These are phyloP conservation scores for Mergus octosetaceus DNA, from an alignment of 2,797 vertebrate genomes.

Conservation along the genomic window DNA sequence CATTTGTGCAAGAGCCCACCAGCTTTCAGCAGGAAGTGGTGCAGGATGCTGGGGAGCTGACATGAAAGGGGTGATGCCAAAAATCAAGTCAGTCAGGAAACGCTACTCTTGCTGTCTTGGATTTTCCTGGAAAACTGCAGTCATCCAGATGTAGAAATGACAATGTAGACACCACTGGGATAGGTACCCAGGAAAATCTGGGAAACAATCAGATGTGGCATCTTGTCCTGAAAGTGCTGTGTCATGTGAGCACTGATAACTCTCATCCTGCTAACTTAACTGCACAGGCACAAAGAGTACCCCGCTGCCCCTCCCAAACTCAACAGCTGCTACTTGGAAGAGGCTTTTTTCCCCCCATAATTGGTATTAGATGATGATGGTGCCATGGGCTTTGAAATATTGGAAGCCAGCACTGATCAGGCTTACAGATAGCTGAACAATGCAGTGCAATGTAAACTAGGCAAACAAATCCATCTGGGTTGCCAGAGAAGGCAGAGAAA, in stretches of 20 bases:
- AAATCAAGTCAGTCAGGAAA: neutral
- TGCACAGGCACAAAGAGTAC: slow-evolving; percentile 47
- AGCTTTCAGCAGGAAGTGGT: accelerated
- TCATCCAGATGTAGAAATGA: neutral
- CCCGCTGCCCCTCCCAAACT: slow-evolving; percentile 53
- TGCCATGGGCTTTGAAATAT: slow-evolving; percentile 68
- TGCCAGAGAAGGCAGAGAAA: slow-evolving; percentile 74
- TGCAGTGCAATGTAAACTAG: slow-evolving; percentile 71
- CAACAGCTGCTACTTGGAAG: slow-evolving; percentile 71
- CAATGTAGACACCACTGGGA: neutral
- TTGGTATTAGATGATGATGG: slow-evolving; percentile 69
- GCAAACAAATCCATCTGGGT: slow-evolving; percentile 72
- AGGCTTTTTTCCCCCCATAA: slow-evolving; percentile 52
- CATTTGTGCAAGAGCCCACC: neutral
- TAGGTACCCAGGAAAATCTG: slow-evolving; percentile 2
- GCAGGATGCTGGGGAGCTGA: neutral
- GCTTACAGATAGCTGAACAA: slow-evolving; percentile 73
- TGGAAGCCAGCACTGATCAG: slow-evolving; percentile 71
- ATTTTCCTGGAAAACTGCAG: accelerated
- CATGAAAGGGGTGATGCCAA: neutral
- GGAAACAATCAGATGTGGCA: neutral
- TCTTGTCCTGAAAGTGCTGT: slow-evolving; percentile 47
- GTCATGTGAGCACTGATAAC: slow-evolving; percentile 12
- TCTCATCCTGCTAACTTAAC: slow-evolving; percentile 60
- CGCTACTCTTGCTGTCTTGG: neutral